Evolutionary conservation across 2,888 invertebrate species (phyloP).

Genomic region (Hirtodrosophila alboralis): DNA sequence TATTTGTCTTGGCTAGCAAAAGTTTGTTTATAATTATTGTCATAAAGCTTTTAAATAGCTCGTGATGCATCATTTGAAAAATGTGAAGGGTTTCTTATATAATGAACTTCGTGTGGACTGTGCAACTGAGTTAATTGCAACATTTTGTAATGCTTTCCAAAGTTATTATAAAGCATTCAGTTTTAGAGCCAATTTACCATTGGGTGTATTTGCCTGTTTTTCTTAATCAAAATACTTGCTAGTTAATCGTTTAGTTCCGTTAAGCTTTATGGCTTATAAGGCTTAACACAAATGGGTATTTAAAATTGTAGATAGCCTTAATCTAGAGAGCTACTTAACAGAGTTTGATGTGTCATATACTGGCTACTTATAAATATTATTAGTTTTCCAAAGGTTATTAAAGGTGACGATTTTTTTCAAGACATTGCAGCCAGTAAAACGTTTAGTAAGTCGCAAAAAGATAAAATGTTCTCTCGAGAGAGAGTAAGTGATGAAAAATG

Average conservation of each 20-base stretch:
- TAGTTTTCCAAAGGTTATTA: too few relatives aligned
- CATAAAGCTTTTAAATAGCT: slow-evolving; percentile 29
- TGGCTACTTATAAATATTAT: too few relatives aligned
- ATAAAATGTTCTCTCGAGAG: too few relatives aligned
- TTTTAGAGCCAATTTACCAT: slow-evolving; percentile 3
- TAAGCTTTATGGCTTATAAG: too few relatives aligned
- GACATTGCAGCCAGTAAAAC: too few relatives aligned
- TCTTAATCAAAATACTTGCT: background rate
- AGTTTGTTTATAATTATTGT: slow-evolving; percentile 24
- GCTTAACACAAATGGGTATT: too few relatives aligned
- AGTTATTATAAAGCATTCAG: slow-evolving; percentile 15
- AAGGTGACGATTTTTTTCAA: too few relatives aligned
- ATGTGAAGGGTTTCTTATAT: slow-evolving; percentile 37
- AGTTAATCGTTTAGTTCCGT: background rate
- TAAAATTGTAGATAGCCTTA: too few relatives aligned
- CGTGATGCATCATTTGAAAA: slow-evolving; percentile 45
- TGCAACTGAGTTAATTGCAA: slow-evolving; percentile 32
- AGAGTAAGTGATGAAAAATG: too few relatives aligned
- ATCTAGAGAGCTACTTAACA: too few relatives aligned
- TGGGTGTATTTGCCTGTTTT: background rate
- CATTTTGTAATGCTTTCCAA: slow-evolving; percentile 41
- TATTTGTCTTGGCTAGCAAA: background rate
- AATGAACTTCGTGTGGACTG: slow-evolving; percentile 18
- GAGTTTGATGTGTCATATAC: too few relatives aligned
- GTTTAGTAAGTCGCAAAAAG: too few relatives aligned